A percentile compares a stretch with the other conserved stretches of the same genome.
Conservation (phyloP, 2,113 vertebrate species). For the Mustela lutreola region DNA sequence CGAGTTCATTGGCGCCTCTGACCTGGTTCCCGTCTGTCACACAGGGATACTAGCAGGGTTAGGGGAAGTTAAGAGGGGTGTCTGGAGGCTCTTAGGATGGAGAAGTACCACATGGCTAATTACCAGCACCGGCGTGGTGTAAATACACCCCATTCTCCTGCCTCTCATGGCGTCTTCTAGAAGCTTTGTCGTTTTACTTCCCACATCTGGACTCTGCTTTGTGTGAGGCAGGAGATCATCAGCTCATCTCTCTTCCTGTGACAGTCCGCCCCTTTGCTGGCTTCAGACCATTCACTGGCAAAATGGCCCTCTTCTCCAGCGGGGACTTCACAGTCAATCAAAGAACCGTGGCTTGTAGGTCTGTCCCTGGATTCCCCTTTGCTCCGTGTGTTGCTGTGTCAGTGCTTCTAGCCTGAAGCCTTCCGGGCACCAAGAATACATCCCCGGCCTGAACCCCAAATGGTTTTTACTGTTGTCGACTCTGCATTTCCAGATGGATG, state of each 20-base stretch:
- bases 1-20: background rate
- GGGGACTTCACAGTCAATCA: background rate
- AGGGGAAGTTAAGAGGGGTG: accelerated
- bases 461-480: background rate
- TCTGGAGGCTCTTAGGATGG: accelerated
- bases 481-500: background rate
- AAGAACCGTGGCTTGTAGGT: accelerated
- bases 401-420: background rate
- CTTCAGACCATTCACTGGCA: background rate
- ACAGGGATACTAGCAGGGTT: too few species aligned
- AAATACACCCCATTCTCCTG: too few species aligned
- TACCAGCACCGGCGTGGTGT: background rate
- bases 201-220: background rate
- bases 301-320: accelerated
- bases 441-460: background rate
- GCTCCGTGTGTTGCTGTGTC: too few species aligned
- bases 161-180: background rate
- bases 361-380: background rate
- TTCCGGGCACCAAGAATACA: background rate
- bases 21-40: background rate
- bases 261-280: background rate
- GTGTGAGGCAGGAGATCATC: background rate
- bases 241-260: accelerated
- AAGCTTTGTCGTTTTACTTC: background rate
- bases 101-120: accelerated